A percentile compares a stretch with the other conserved stretches of the same genome.
Evolutionary conservation across 2,888 invertebrate genomes (phyloP).

Genomic region (Euclidia mi): DNA sequence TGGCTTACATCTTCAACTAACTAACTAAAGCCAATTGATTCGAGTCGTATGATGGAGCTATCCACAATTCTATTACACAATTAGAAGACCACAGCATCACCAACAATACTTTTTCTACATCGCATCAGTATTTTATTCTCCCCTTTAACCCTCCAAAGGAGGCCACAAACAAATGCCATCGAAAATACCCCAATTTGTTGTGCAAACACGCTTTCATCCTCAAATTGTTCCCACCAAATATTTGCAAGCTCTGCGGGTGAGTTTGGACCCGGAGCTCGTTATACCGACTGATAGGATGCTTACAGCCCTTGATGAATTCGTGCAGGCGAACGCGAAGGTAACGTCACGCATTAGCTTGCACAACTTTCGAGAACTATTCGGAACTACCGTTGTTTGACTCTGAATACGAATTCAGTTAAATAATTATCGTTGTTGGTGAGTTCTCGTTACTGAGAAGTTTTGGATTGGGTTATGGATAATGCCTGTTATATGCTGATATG

Average conservation of each 20-base stretch:
- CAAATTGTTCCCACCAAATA: conserved; percentile 59
- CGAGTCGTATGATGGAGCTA: no score
- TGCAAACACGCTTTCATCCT: conserved; percentile 37
- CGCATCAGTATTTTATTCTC: background rate
- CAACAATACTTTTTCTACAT: no score
- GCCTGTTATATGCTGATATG: no score
- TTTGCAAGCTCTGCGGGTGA: conserved; percentile 64
- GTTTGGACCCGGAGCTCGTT: conserved; percentile 68
- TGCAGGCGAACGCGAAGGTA: conserved; percentile 30
- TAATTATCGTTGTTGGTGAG: conserved; percentile 17
- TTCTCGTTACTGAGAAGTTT: background rate
- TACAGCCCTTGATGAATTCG: conserved; percentile 66
- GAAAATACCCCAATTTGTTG: conserved; percentile 13
- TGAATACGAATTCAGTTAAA: conserved; percentile 28
- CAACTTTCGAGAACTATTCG: conserved; percentile 40
- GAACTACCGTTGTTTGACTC: conserved; percentile 35
- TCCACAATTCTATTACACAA: no score
- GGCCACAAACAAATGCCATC: background rate
- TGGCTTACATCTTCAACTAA: no score
- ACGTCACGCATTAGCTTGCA: conserved; percentile 37
- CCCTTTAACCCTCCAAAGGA: background rate
- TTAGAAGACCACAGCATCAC: no score
- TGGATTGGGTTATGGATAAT: no score
- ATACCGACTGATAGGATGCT: conserved; percentile 64
- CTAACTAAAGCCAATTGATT: no score